These are phyloP conservation scores for Allygus modestus DNA, from an alignment of 2,888 invertebrate species.

Conservation along the genomic window DNA sequence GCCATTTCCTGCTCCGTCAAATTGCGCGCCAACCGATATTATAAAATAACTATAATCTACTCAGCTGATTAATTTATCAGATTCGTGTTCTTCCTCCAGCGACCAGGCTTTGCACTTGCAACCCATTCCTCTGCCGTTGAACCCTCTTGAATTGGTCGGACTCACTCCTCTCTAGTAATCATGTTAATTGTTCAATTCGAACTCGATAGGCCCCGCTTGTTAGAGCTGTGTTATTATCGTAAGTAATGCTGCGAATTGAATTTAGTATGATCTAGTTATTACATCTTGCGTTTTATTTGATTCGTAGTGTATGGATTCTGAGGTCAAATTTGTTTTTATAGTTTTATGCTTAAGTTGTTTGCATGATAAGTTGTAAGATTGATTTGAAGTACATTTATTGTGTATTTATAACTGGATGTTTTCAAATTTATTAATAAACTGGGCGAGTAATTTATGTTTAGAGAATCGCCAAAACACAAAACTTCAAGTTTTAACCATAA, in stretches of 20 bases:
- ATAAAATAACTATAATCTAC: conserved; percentile 43
- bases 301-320: background rate
- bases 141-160: conserved; percentile 27
- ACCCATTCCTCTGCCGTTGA: conserved; percentile 41
- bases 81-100: conserved; percentile 21
- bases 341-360: too few relatives aligned
- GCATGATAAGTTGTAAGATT: too few relatives aligned
- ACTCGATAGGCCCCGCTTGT: conserved; percentile 11
- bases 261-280: conserved; percentile 3
- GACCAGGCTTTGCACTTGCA: conserved; percentile 8
- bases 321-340: too few relatives aligned
- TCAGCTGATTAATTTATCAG: conserved; percentile 34
- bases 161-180: conserved; percentile 14
- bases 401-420: too few relatives aligned
- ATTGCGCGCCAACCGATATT: conserved; percentile 51
- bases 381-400: too few relatives aligned
- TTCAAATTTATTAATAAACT: too few relatives aligned
- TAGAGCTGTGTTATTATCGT: conserved; percentile 3
- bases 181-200: conserved; percentile 3
- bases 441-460: too few relatives aligned
- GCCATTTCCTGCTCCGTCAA: conserved; percentile 48
- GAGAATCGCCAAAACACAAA: too few relatives aligned
- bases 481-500: too few relatives aligned
- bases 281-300: background rate
- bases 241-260: conserved; percentile 11